Conservation (phyloP, 2,797 vertebrate genomes). For the Trematomus bernacchii region DNA sequence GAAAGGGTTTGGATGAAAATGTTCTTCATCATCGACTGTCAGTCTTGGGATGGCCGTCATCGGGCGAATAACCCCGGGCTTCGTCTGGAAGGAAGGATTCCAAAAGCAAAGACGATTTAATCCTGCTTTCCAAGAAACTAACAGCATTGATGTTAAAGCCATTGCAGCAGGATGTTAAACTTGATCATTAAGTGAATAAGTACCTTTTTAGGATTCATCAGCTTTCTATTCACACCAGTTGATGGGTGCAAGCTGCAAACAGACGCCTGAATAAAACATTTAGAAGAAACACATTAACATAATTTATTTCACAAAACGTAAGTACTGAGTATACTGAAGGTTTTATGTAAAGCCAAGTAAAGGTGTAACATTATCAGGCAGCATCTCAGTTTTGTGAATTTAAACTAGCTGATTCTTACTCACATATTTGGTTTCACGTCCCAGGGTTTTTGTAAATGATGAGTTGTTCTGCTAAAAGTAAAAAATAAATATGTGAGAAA, state of each 20-base stretch:
- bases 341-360: background rate
- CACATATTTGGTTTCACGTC: slow-evolving; percentile 98
- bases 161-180: background rate
- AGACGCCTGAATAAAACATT: slow-evolving; percentile 73
- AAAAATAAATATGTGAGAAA: background rate
- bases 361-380: background rate
- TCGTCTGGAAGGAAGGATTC: slow-evolving; percentile 84
- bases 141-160: background rate
- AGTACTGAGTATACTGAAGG: background rate
- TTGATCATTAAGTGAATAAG: background rate
- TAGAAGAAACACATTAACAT: background rate
- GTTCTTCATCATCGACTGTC: slow-evolving; percentile 75
- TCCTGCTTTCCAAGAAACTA: background rate
- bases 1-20: slow-evolving; percentile 85
- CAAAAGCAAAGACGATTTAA: slow-evolving; percentile 2
- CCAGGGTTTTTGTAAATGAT: slow-evolving; percentile 84
- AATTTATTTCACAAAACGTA: background rate
- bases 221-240: slow-evolving; percentile 49
- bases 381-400: background rate
- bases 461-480: slow-evolving; percentile 74
- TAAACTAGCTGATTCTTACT: slow-evolving; percentile 69
- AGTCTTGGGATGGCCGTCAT: slow-evolving; percentile 85
- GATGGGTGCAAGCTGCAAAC: slow-evolving; percentile 62
- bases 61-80: slow-evolving; percentile 92
- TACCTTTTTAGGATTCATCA: slow-evolving; percentile 61